Evolutionary conservation across 53 echinoderm and acorn worm species (phyloP).

Genomic region (Zoroaster sp.): DNA sequence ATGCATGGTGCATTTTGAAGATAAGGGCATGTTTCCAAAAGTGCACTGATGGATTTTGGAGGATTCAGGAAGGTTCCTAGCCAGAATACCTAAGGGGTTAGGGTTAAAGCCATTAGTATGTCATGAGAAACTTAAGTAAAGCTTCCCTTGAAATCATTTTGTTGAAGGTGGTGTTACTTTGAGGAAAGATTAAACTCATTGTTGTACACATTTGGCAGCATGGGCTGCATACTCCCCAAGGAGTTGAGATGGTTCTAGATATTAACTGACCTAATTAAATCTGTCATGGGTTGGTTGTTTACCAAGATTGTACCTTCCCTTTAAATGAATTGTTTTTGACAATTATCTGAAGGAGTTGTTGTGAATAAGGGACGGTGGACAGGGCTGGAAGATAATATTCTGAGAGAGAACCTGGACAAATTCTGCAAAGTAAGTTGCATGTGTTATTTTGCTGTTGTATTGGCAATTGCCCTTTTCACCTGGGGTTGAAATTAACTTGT

Average conservation of each 20-base stretch:
- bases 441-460: background rate
- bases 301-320: too few species aligned
- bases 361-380: background rate
- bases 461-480: background rate
- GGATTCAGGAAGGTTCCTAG: too few species aligned
- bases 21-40: too few species aligned
- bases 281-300: too few species aligned
- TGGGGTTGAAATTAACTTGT: background rate
- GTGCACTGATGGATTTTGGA: too few species aligned
- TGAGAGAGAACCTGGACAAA: background rate
- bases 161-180: background rate
- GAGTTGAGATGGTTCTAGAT: too few species aligned
- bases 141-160: background rate
- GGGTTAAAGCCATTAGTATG: background rate
- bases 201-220: too few species aligned
- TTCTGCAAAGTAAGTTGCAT: slow-evolving; percentile 34
- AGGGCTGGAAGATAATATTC: background rate
- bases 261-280: too few species aligned
- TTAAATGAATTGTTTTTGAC: too few species aligned
- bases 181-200: background rate
- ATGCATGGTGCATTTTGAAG: background rate
- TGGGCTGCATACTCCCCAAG: too few species aligned
- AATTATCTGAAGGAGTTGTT: background rate
- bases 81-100: background rate
- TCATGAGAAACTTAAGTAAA: background rate